Percentiles rank a stretch among this genome's conserved stretches.
Conservation (phyloP, 2,797 vertebrate genomes). For the Threskiornis aethiopicus region DNA sequence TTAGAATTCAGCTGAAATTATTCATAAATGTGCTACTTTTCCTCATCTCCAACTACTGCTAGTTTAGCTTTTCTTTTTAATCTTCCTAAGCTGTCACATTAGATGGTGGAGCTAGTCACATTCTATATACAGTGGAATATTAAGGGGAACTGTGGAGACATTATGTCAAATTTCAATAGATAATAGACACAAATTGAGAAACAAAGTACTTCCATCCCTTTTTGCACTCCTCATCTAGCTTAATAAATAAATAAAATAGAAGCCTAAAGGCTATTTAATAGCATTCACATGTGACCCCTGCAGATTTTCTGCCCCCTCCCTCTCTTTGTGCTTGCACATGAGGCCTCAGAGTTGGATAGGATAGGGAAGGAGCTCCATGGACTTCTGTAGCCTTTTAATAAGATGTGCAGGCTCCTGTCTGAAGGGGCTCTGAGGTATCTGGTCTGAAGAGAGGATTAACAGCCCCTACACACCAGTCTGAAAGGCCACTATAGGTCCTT, state of each 20-base stretch:
- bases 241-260: constrained; percentile 41
- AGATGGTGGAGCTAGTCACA: constrained; percentile 74
- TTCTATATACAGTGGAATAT: constrained; percentile 74
- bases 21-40: constrained; percentile 81
- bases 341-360: background rate
- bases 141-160: constrained; percentile 69
- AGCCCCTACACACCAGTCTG: background rate
- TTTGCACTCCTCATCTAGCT: constrained; percentile 23
- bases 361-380: background rate
- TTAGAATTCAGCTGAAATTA: constrained; percentile 82
- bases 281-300: background rate
- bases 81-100: constrained; percentile 79
- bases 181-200: constrained; percentile 74
- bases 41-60: constrained; percentile 74
- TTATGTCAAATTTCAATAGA: constrained; percentile 76
- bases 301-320: background rate
- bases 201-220: constrained; percentile 57
- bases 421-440: background rate
- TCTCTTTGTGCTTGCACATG: background rate
- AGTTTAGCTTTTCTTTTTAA: constrained; percentile 80
- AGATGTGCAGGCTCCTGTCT: background rate
- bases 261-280: constrained; percentile 14
- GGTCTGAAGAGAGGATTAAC: background rate
- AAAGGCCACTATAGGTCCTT: background rate
- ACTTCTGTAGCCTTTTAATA: background rate